phyloP scores from a whole-genome alignment of 2,113 vertebrate genomes.

The Butastur rufipennis region DNA sequence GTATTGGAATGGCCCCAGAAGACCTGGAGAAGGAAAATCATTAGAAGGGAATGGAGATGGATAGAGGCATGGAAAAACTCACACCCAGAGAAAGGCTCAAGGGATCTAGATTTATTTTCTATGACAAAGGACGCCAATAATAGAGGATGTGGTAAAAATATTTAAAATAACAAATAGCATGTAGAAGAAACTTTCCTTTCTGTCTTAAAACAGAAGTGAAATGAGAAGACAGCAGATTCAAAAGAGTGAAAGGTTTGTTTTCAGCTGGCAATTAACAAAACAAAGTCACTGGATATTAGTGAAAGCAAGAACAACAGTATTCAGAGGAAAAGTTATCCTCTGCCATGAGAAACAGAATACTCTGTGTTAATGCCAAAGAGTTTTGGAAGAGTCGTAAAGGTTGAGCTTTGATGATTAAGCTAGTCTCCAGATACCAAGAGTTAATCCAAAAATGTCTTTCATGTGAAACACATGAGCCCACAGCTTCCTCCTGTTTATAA shows the following conservation, averaged over 20 bases:
- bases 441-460: neutral
- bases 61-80: neutral
- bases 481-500: neutral
- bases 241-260: neutral
- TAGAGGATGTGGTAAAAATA: neutral
- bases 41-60: neutral
- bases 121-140: neutral
- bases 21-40: neutral
- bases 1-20: neutral
- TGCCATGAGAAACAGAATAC: neutral
- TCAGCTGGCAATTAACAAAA: neutral
- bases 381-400: neutral
- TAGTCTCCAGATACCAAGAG: neutral
- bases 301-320: neutral
- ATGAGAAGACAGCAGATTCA: neutral
- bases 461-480: rapidly evolving
- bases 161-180: neutral
- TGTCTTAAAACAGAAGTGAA: neutral
- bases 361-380: neutral
- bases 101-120: neutral
- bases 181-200: neutral
- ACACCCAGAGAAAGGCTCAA: neutral
- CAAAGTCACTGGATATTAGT: neutral
- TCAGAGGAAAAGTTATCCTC: neutral
- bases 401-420: neutral